Conservation (phyloP, 1,140 invertebrate genomes). For the Trichonephila inaurata region DNA sequence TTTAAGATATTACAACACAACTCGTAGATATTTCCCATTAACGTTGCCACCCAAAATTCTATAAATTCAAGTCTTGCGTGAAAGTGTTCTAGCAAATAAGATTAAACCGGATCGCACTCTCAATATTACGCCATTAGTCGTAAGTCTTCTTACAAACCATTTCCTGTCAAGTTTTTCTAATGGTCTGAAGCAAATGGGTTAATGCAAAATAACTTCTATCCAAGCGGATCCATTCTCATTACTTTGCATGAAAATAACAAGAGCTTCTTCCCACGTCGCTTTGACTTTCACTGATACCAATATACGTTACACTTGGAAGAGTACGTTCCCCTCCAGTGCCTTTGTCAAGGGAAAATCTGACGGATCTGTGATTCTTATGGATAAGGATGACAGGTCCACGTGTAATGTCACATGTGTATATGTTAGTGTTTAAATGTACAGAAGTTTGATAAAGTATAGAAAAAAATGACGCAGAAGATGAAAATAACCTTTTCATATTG, state of each 20-base stretch:
- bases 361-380: not conserved
- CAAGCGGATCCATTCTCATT: not conserved
- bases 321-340: not conserved
- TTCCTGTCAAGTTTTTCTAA: not conserved
- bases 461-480: too few species aligned
- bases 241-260: not conserved
- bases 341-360: not conserved
- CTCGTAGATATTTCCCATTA: too few species aligned
- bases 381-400: not conserved
- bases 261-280: not conserved
- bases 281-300: not conserved
- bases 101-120: not conserved
- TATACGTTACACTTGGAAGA: not conserved
- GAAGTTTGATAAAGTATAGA: not conserved
- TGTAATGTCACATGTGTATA: not conserved
- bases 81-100: not conserved
- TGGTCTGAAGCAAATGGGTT: not conserved
- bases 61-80: not conserved
- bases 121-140: not conserved
- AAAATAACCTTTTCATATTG: too few species aligned
- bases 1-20: too few species aligned
- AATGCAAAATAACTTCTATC: not conserved
- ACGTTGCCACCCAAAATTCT: not conserved
- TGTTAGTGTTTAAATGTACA: not conserved
- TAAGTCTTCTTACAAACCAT: not conserved